Evolutionary conservation across 2,888 invertebrate species (phyloP).

Genomic region (Embidobia sp.): DNA sequence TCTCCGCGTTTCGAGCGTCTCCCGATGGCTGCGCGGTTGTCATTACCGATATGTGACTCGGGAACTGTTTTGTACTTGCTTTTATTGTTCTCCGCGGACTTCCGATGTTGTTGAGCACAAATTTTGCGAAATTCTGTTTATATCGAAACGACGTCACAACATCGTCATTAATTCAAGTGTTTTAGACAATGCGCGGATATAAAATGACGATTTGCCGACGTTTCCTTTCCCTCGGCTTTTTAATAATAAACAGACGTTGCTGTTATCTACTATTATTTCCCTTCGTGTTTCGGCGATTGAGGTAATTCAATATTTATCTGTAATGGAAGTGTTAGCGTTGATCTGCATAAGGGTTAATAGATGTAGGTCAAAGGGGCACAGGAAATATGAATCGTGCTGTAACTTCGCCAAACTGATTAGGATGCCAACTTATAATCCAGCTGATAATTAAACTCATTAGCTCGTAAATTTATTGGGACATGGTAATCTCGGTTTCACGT

Average conservation of each 20-base stretch:
- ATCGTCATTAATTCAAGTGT: conserved; percentile 37
- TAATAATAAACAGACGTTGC: too few species aligned
- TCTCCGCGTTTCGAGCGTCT: conserved; percentile 44
- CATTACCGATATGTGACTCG: conserved; percentile 56
- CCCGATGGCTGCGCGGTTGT: conserved; percentile 45
- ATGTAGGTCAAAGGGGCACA: conserved; percentile 30
- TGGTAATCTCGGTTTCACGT: conserved; percentile 24
- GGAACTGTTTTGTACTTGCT: conserved; percentile 64
- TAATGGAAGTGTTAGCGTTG: conserved; percentile 8
- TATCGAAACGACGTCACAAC: conserved; percentile 18
- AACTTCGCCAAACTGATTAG: conserved; percentile 39
- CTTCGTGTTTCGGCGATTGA: too few species aligned
- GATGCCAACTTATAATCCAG: conserved; percentile 38
- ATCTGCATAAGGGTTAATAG: conserved; percentile 14
- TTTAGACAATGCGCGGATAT: too few species aligned
- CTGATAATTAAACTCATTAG: conserved; percentile 48
- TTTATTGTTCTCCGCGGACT: conserved; percentile 53
- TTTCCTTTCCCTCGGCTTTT: not conserved
- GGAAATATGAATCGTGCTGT: conserved; percentile 24
- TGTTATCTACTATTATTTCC: too few species aligned
- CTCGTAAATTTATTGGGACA: conserved; percentile 43
- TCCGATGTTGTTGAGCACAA: conserved; percentile 42
- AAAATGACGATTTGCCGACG: too few species aligned
- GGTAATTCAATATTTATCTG: not conserved
- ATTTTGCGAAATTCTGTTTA: conserved; percentile 51